Evolutionary conservation across 2,888 invertebrate genomes (phyloP).

Genomic region (Pasiphila rectangulata): DNA sequence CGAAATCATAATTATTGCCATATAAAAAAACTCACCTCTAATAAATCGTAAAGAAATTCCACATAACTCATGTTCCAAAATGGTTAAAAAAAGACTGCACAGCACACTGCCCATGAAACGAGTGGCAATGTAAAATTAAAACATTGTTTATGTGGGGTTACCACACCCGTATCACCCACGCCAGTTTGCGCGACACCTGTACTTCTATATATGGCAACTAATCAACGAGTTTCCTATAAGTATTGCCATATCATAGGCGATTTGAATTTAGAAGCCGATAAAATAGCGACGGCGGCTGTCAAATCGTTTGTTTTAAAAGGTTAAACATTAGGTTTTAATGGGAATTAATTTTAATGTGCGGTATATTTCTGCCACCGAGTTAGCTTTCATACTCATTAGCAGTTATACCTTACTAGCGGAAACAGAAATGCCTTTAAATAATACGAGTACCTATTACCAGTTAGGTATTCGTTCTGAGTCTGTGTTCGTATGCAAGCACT

Average conservation of each 20-base stretch:
- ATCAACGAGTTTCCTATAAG: constrained; percentile 35
- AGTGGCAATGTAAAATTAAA: constrained; percentile 58
- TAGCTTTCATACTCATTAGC: background rate
- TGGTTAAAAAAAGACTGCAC: constrained; percentile 37
- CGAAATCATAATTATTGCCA: background rate
- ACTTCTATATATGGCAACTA: constrained; percentile 34
- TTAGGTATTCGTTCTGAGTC: constrained; percentile 1
- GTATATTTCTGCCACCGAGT: background rate
- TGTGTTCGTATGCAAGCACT: constrained; percentile 19
- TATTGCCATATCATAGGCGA: constrained; percentile 22
- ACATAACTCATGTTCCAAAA: constrained; percentile 60
- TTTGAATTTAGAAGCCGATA: constrained; percentile 18
- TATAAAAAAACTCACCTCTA: constrained; percentile 54
- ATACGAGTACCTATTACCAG: background rate
- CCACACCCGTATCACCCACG: constrained; percentile 69
- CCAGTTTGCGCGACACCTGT: constrained; percentile 34
- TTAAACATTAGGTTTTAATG: background rate
- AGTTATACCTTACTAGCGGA: too few relatives aligned
- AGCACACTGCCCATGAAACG: constrained; percentile 46
- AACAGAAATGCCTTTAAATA: too few relatives aligned
- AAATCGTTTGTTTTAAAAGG: constrained; percentile 11
- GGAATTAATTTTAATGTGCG: constrained; percentile 1
- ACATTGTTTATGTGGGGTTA: constrained; percentile 51
- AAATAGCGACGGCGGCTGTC: constrained; percentile 8
- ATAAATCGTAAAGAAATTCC: constrained; percentile 65